A percentile compares a stretch with the other conserved stretches of the same genome.
Conservation (phyloP, 2,113 vertebrate genomes). For the Tragulus kanchil region DNA sequence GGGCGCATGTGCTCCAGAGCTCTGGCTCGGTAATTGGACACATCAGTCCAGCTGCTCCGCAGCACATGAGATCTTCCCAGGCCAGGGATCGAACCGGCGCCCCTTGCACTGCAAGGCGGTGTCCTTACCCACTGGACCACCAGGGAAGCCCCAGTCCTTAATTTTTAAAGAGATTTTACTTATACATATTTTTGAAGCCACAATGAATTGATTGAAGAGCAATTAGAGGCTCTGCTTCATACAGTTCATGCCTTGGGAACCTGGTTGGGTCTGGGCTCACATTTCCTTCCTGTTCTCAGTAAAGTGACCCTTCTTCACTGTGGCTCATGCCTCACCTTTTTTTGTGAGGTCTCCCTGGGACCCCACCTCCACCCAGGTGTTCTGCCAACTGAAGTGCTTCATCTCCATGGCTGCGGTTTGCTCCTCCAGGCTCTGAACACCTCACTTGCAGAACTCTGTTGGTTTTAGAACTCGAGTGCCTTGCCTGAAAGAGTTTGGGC, state of each 20-base stretch:
- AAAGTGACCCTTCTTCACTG: neutral
- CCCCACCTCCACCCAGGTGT: rapidly evolving
- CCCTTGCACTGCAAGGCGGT: too few relatives aligned
- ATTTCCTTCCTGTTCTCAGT: neutral
- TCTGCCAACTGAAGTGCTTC: neutral
- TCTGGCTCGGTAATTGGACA: too few relatives aligned
- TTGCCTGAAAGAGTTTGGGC: neutral
- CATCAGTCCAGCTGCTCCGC: too few relatives aligned
- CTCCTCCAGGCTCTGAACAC: neutral
- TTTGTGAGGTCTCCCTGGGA: neutral
- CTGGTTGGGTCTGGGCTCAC: neutral
- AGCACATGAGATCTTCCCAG: too few relatives aligned
- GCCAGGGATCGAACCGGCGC: too few relatives aligned
- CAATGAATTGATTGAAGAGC: neutral
- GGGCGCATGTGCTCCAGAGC: too few relatives aligned
- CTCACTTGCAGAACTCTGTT: neutral
- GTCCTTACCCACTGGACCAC: too few relatives aligned
- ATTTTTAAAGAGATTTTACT: neutral
- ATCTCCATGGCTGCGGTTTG: rapidly evolving
- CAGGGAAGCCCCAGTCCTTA: neutral
- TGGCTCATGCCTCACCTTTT: neutral
- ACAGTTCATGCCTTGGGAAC: neutral
- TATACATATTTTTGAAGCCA: neutral
- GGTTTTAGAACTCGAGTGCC: rapidly evolving
- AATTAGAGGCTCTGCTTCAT: neutral